Conservation (phyloP, 2,888 invertebrate genomes). For the Nineta flava region DNA sequence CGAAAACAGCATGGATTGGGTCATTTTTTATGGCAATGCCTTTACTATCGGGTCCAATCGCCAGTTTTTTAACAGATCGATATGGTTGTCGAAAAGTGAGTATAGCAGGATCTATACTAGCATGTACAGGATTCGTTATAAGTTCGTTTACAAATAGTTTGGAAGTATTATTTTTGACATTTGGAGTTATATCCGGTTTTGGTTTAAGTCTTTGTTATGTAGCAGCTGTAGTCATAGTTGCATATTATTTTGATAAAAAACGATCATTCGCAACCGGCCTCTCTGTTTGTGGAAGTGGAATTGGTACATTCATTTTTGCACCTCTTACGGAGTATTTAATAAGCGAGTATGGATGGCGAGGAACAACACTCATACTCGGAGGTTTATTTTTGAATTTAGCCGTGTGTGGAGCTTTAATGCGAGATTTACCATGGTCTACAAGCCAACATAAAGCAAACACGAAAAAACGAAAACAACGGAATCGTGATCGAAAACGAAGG, state of each 20-base stretch:
- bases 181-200: constrained; percentile 70
- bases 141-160: constrained; percentile 62
- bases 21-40: constrained; percentile 87
- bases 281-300: constrained; percentile 75
- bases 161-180: constrained; percentile 62
- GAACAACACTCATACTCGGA: constrained; percentile 64
- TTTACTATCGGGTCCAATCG: constrained; percentile 68
- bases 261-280: constrained; percentile 74
- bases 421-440: constrained; percentile 55
- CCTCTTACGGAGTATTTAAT: constrained; percentile 60
- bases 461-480: constrained; percentile 39
- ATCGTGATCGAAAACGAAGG: constrained; percentile 37
- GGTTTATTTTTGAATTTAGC: constrained; percentile 68
- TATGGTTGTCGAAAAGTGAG: constrained; percentile 70
- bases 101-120: constrained; percentile 59
- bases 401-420: constrained; percentile 66
- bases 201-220: constrained; percentile 77
- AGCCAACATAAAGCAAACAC: constrained; percentile 43
- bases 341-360: constrained; percentile 68
- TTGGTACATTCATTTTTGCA: constrained; percentile 76
- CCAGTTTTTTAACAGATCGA: constrained; percentile 66
- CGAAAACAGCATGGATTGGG: constrained; percentile 81
- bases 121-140: constrained; percentile 59
- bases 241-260: constrained; percentile 75
- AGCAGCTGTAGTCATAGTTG: constrained; percentile 80